phyloP scores from a whole-genome alignment of 2,113 vertebrate species.

The Archilochus colubris region DNA sequence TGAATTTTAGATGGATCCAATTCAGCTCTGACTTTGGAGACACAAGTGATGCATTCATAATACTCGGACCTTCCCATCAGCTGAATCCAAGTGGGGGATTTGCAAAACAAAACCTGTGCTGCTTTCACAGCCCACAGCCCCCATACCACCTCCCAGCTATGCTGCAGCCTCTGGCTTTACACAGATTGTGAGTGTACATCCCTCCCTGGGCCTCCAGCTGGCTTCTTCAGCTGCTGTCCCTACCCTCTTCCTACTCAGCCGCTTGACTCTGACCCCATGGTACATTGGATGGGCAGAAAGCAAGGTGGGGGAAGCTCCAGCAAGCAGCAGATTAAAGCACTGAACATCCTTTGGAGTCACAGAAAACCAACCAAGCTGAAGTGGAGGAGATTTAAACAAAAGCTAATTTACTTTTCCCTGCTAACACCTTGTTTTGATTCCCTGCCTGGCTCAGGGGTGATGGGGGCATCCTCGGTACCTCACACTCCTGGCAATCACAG shows the following conservation, averaged over 20 bases:
- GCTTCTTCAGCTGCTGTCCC: not conserved
- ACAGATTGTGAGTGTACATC: not conserved
- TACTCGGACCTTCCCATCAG: not conserved
- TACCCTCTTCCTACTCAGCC: not conserved
- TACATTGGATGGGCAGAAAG: not conserved
- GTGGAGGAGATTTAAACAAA: not conserved
- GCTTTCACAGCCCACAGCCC: not conserved
- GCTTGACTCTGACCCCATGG: not conserved
- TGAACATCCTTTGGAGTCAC: not conserved
- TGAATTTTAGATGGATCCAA: not conserved
- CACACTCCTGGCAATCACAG: not conserved
- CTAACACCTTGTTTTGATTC: not conserved
- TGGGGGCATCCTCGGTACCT: not conserved
- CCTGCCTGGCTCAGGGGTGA: not conserved
- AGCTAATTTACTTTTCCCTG: not conserved
- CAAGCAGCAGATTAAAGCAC: not conserved
- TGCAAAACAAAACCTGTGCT: not conserved
- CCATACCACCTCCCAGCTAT: not conserved
- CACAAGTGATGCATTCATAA: not conserved
- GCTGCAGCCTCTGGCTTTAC: not conserved
- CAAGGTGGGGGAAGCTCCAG: not conserved
- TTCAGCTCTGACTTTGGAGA: not conserved
- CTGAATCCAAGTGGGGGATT: not conserved
- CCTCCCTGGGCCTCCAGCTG: not conserved
- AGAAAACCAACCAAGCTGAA: not conserved